Base-by-base conservation (phyloP, 2,797 vertebrate species). In the Sarcophilus harrisii region DNA sequence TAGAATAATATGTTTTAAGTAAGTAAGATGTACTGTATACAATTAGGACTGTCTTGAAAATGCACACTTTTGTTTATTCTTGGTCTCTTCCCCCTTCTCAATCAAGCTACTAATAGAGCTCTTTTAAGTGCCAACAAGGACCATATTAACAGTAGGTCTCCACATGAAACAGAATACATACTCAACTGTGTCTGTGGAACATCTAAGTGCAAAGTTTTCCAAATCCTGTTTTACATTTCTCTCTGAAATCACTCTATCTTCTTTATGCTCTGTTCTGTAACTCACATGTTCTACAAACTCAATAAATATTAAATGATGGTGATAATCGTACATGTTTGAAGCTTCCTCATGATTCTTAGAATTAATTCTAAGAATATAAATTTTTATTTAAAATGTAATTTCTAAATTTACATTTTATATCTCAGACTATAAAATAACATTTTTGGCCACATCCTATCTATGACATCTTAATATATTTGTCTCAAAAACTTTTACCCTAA, bases 61-160 rank as follows among this genome's bases (percentile, higher is more conserved):
- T 4, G 55, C 97, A 96, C 97, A 98, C 96, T 98, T 98, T 95
- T 98, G 98, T 98, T 99, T 98, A 98, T 96, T 97, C 97, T 98
- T 90, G 90, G 93, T 95, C 94, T 98, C 97, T 96, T 97, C 97
- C 97, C 95, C 95, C 94, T 98, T 96, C 96, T 97, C 98, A 97
- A 94, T 98, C 98, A 98, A 98, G 97, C 93, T 97, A 93, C 98
- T 98, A 98, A 98, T 97, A 98, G 98, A 98, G 97, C 97, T 98
- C 98, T 98, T 98, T 98, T 98, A 98, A 98, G 98, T 98, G 98
- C 97, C 97, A 97, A 97, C 96, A 98, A 98, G 97, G 98, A 96
- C 97, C 95, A 58, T 91, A 95, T 98, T 98, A 98, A 95, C 96
- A 94, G 97, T 49, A 93, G 95, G 96, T 98, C 97, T 98, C 98